Conservation (phyloP, 2,888 invertebrate genomes). For the Schizaphis graminum region DNA sequence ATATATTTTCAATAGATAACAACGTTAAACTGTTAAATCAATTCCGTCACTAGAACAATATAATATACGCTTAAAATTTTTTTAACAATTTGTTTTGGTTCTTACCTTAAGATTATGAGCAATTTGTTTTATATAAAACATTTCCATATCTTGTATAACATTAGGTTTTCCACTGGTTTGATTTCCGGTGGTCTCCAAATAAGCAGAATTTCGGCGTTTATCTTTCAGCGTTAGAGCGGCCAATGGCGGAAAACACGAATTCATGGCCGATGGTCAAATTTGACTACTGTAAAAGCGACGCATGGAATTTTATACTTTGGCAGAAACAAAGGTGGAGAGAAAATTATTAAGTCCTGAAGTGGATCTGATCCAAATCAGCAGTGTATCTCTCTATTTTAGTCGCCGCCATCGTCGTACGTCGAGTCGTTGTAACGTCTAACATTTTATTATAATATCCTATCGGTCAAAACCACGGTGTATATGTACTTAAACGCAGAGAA, state of each 20-base stretch:
- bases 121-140: constrained; percentile 75
- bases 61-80: neutral
- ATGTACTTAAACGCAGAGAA: neutral
- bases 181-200: constrained; percentile 63
- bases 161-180: constrained; percentile 71
- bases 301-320: constrained; percentile 41
- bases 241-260: constrained; percentile 73
- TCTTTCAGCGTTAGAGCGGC: constrained; percentile 72
- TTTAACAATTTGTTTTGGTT: neutral
- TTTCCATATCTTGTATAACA: constrained; percentile 74
- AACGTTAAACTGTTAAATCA: neutral
- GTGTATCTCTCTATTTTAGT: constrained; percentile 60
- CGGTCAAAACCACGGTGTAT: constrained; percentile 1
- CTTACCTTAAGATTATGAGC: constrained; percentile 74
- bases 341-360: constrained; percentile 36
- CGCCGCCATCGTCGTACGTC: constrained; percentile 9
- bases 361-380: constrained; percentile 55
- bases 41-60: neutral
- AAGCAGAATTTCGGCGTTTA: constrained; percentile 63
- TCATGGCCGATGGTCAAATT: constrained; percentile 70
- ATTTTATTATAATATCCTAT: constrained; percentile 18
- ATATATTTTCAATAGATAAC: neutral
- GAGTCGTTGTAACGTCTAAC: constrained; percentile 31
- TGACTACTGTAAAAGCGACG: constrained; percentile 46
- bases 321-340: constrained; percentile 29